Conservation (phyloP, 2,797 vertebrate species). For the Chelonia mydas region DNA sequence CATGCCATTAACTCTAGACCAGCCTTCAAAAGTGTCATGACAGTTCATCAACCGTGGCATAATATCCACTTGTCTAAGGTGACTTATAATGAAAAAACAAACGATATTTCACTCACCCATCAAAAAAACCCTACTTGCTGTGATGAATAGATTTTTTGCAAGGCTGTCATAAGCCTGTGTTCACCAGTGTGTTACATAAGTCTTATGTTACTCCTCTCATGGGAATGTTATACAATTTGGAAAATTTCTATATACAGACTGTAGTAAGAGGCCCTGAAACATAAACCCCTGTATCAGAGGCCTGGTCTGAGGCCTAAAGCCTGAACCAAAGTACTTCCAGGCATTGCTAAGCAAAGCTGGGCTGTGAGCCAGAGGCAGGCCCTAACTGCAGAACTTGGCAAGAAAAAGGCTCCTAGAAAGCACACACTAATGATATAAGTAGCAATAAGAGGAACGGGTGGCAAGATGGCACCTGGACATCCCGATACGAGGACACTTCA, state of each 20-base stretch:
- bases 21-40: background rate
- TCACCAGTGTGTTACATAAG: background rate
- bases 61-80: conserved; percentile 20
- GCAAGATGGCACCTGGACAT: no score
- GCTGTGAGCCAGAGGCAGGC: no score
- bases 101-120: background rate
- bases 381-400: no score
- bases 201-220: background rate
- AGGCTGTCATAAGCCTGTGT: background rate
- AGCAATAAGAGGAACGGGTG: no score
- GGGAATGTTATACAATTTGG: background rate
- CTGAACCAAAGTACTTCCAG: no score
- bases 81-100: conserved; percentile 3
- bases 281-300: no score
- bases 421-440: no score
- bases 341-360: no score
- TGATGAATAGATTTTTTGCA: background rate
- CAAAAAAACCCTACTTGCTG: background rate
- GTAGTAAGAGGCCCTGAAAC: no score
- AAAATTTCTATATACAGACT: background rate
- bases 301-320: no score
- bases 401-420: no score
- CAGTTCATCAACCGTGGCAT: conserved; percentile 29
- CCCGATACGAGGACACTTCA: no score
- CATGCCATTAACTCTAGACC: conserved; percentile 24